These are phyloP conservation scores for Phasianus colchicus DNA, from an alignment of 2,113 vertebrate species.

Conservation along the genomic window DNA sequence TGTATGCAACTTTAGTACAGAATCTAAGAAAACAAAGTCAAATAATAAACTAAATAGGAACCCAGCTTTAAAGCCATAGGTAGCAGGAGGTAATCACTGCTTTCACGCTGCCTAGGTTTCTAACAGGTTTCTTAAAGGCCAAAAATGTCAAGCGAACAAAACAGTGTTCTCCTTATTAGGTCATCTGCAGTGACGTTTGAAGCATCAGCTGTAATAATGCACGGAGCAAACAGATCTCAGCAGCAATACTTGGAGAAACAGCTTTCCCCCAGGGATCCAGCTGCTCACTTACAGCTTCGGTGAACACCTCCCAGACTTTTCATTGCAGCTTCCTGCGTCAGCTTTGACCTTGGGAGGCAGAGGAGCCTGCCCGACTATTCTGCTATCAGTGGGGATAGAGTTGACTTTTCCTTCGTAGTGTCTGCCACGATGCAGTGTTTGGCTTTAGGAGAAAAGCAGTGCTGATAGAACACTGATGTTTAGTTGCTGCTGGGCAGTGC, in stretches of 20 bases:
- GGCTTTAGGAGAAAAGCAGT: too few relatives aligned
- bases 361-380: neutral
- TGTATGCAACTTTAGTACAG: neutral
- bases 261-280: neutral
- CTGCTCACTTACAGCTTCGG: neutral
- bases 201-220: neutral
- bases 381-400: too few relatives aligned
- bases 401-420: too few relatives aligned
- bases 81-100: neutral
- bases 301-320: too few relatives aligned
- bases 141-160: neutral
- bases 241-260: neutral
- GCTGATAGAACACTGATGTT: too few relatives aligned
- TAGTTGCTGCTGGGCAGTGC: too few relatives aligned
- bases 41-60: neutral
- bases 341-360: neutral
- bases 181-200: neutral
- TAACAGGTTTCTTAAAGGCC: neutral
- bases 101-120: neutral
- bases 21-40: neutral
- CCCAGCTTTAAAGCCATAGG: neutral
- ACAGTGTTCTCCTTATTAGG: neutral
- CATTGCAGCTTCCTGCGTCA: too few relatives aligned
- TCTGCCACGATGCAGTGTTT: too few relatives aligned
- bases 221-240: neutral